Percentiles rank a stretch among this genome's conserved stretches.
Evolutionary conservation across 2,888 invertebrate genomes (phyloP).

Genomic region (Lissocephala sabroskyi): DNA sequence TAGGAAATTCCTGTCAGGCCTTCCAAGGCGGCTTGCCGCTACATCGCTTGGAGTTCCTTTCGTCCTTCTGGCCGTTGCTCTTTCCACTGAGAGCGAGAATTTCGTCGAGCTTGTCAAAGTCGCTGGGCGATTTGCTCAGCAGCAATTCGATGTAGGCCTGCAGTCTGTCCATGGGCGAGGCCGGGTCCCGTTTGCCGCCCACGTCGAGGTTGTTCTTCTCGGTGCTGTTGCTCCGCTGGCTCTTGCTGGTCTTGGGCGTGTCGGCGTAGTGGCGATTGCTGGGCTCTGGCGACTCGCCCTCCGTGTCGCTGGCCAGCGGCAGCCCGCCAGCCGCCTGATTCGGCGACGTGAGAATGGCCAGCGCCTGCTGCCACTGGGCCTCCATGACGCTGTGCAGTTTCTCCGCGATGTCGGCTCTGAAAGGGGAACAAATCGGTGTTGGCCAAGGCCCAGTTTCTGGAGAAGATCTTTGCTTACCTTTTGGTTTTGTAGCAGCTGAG

Average conservation of each 20-base stretch:
- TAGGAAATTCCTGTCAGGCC: conserved; percentile 47
- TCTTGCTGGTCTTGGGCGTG: conserved; percentile 68
- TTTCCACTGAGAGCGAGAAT: conserved; percentile 55
- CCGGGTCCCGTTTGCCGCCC: conserved; percentile 35
- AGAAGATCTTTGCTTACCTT: conserved; percentile 39
- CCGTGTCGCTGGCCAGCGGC: conserved; percentile 24
- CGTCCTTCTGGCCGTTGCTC: conserved; percentile 25
- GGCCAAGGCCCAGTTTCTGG: background rate
- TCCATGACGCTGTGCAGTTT: conserved; percentile 86
- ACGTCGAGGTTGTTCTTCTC: conserved; percentile 54
- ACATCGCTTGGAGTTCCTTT: conserved; percentile 14
- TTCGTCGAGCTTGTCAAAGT: conserved; percentile 68
- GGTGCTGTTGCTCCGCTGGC: conserved; percentile 45
- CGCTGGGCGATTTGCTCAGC: conserved; percentile 74
- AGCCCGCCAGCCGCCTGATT: conserved; percentile 39
- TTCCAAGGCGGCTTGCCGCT: conserved; percentile 67
- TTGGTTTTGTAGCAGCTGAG: conserved; percentile 69
- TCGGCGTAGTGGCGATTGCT: conserved; percentile 62
- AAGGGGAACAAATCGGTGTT: background rate
- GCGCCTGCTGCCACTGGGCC: conserved; percentile 84
- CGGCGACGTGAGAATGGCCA: conserved; percentile 78
- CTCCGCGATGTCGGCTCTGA: conserved; percentile 80
- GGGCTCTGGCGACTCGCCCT: conserved; percentile 45
- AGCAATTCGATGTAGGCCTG: conserved; percentile 72
- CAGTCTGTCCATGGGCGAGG: conserved; percentile 60